Evolutionary conservation across 2,797 vertebrate species (phyloP).

Genomic region (Avahi laniger): DNA sequence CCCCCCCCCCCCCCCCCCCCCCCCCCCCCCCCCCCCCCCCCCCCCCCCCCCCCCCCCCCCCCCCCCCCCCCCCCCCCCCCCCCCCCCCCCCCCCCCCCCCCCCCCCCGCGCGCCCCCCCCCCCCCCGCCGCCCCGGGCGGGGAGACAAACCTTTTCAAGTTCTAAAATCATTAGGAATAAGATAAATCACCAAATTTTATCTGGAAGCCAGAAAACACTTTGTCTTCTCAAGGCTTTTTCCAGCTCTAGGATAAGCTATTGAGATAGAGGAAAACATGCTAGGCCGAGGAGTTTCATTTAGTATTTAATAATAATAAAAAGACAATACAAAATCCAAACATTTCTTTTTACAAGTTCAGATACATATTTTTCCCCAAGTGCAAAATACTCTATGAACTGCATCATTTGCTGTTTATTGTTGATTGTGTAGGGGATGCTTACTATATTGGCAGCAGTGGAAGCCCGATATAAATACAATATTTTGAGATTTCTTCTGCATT

Average conservation of each 20-base stretch:
- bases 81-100: no score
- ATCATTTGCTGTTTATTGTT: constrained; percentile 87
- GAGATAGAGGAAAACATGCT: constrained; percentile 65
- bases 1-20: no score
- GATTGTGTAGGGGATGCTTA: constrained; percentile 73
- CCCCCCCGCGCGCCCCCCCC: no score
- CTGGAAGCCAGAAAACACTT: not conserved
- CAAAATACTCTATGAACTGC: constrained; percentile 97
- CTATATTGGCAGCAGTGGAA: constrained; percentile 75
- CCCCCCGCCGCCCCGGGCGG: no score
- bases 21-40: no score
- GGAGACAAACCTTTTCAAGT: not conserved
- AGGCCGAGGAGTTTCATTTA: constrained; percentile 84
- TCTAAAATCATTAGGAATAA: constrained; percentile 38
- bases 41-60: no score
- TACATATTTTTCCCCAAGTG: constrained; percentile 94
- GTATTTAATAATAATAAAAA: constrained; percentile 86
- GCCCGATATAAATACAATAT: constrained; percentile 81
- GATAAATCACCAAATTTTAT: not conserved
- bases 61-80: no score
- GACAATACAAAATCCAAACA: constrained; percentile 98
- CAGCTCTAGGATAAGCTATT: not conserved
- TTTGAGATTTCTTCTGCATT: constrained; percentile 72
- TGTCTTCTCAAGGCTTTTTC: not conserved
- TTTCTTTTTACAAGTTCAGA: constrained; percentile 97